Percentiles rank a stretch among this genome's conserved stretches.
These are phyloP conservation scores for Serinus canaria DNA, from an alignment of 2,113 vertebrate species.

Conservation along the genomic window DNA sequence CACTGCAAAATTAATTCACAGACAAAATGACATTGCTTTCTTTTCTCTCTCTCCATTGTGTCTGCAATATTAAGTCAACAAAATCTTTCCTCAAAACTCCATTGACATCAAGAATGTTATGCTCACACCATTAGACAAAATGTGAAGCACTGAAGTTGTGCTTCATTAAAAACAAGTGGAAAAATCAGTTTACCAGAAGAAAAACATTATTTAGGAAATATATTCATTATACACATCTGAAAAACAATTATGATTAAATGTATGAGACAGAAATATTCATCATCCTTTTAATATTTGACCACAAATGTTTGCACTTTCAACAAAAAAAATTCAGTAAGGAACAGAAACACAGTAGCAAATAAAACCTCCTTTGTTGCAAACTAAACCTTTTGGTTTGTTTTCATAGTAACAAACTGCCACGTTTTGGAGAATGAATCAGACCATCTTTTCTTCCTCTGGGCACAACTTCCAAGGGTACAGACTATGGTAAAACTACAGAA, in stretches of 20 bases:
- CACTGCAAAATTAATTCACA: not conserved
- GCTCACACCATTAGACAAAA: slow-evolving; percentile 20
- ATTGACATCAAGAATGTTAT: not conserved
- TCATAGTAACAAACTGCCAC: not conserved
- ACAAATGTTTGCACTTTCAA: not conserved
- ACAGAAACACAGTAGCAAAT: not conserved
- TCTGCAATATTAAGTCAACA: slow-evolving; percentile 40
- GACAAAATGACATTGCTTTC: not conserved
- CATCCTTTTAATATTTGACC: not conserved
- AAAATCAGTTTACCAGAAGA: slow-evolving; percentile 22
- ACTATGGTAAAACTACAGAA: not conserved
- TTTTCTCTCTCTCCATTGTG: not conserved
- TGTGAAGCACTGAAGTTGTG: not conserved
- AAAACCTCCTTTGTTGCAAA: not conserved
- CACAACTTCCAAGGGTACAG: not conserved
- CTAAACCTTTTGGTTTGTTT: not conserved
- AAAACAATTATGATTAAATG: not conserved
- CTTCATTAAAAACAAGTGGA: slow-evolving; percentile 29
- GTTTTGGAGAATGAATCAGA: not conserved
- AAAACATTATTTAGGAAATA: slow-evolving; percentile 8
- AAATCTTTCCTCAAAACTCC: not conserved
- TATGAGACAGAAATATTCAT: not conserved
- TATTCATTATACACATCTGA: not conserved
- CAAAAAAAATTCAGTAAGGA: not conserved
- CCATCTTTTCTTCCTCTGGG: not conserved